Evolutionary conservation across 2,888 invertebrate species (phyloP), one percentile per base, ranked within the genome.

Genomic region (Ceramica pisi): DNA sequence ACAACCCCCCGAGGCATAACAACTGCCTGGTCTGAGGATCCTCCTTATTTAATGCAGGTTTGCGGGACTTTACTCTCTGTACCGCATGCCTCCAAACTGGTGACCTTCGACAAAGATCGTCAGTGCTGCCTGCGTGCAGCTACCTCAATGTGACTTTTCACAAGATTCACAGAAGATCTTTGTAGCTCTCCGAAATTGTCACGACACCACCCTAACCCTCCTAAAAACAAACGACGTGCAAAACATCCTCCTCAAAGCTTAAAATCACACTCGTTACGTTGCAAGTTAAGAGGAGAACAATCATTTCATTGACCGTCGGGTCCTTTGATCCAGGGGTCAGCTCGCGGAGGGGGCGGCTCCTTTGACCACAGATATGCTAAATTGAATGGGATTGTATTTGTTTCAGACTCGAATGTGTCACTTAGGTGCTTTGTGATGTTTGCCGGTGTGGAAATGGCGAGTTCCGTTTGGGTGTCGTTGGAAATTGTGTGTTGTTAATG

Each of bases 301-400:
- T 84, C 85, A 81, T 80, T 72, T 75, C 74, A 82, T 86, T 86
- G 84, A 75, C 64, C 66, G 61, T 67, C 83, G 57, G 86, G 80
- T 80, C 31, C 85, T 86, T 84, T 86, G 85, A 84, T 81, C 78
- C 59, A 56, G 59, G 65, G 78, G 72, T 67, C 69, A 60, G 50
- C 67, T 55, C 26, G 50, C 21, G 67, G 67, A 74, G 81, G 81
- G 81, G 41, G 82, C 84, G 85, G 86, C 67, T 14, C 70, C 66
- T 85, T 78, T 84, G 84, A 83, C 77, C 62, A 67, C 57, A 73
- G 78, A 81, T 83, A 81, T 73, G 80, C 80, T 82, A 78, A 81
- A 86, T 84, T 80, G 81, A 62, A 67, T 79, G 67, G 67, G 77
- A 78, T 75, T 75, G 78, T 81, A 69, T 73, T 72, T 70, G 67